These are phyloP conservation scores for Otolemur garnettii DNA, from an alignment of 2,113 vertebrate species.

Conservation along the genomic window DNA sequence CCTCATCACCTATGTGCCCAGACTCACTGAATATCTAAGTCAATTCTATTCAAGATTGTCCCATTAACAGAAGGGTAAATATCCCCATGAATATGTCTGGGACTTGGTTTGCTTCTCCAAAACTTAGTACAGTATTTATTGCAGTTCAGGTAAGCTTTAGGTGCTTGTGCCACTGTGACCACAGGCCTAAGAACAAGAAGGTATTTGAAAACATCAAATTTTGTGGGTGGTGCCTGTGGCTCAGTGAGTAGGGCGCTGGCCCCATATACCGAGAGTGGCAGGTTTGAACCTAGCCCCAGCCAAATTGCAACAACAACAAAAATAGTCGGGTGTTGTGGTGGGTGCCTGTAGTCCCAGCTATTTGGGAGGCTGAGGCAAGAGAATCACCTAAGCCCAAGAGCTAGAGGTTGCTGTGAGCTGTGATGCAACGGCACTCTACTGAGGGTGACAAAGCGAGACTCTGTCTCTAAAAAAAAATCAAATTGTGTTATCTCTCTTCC, in stretches of 20 bases:
- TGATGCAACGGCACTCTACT: no score
- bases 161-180: background rate
- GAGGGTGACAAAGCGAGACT: no score
- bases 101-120: background rate
- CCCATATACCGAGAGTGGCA: no score
- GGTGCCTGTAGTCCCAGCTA: no score
- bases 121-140: background rate
- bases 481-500: background rate
- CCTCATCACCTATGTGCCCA: background rate
- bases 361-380: no score
- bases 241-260: no score
- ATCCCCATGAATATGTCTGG: background rate
- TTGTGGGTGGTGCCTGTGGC: background rate
- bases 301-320: no score
- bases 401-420: no score
- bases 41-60: background rate
- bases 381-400: no score
- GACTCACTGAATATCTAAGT: background rate
- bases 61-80: background rate
- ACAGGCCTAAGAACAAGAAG: constrained; percentile 10
- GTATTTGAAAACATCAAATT: background rate
- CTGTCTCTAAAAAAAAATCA: background rate
- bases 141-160: background rate
- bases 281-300: no score
- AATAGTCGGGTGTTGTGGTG: no score